Evolutionary conservation across 2,113 vertebrate genomes (phyloP).

Genomic region (Apodemus speciosus): DNA sequence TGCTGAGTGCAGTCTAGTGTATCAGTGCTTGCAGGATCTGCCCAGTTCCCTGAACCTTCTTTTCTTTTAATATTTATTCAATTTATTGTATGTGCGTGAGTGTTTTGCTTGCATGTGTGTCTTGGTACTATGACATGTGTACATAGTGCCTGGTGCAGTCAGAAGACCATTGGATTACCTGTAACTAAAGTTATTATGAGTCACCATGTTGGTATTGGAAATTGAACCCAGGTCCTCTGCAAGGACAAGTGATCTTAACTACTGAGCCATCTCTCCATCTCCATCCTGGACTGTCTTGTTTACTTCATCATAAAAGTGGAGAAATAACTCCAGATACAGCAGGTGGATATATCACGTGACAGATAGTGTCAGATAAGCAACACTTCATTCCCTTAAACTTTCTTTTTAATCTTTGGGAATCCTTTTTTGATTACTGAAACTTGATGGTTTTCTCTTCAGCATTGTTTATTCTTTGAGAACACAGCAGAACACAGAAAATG

Average conservation of each 20-base stretch:
- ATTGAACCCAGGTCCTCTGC: neutral
- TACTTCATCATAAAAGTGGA: constrained; percentile 1
- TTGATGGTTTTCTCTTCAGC: neutral
- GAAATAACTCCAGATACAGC: neutral
- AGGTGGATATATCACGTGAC: neutral
- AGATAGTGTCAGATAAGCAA: neutral
- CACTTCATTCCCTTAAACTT: neutral
- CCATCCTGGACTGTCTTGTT: neutral
- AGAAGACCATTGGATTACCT: neutral
- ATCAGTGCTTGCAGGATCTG: neutral
- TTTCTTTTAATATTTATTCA: neutral
- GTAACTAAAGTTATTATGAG: too few relatives aligned
- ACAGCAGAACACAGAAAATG: neutral
- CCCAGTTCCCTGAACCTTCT: neutral
- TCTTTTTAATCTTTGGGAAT: constrained; percentile 7
- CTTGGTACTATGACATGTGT: neutral
- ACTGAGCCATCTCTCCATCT: neutral
- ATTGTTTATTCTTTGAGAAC: constrained; percentile 25
- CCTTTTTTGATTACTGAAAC: constrained; percentile 22
- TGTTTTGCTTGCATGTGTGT: neutral
- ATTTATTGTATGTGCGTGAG: neutral
- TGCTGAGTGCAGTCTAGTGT: neutral
- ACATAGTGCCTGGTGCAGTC: neutral
- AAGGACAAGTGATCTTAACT: neutral
- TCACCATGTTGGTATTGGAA: neutral